phyloP scores from a whole-genome alignment of 1,140 invertebrate species.

The Triops cancriformis region DNA sequence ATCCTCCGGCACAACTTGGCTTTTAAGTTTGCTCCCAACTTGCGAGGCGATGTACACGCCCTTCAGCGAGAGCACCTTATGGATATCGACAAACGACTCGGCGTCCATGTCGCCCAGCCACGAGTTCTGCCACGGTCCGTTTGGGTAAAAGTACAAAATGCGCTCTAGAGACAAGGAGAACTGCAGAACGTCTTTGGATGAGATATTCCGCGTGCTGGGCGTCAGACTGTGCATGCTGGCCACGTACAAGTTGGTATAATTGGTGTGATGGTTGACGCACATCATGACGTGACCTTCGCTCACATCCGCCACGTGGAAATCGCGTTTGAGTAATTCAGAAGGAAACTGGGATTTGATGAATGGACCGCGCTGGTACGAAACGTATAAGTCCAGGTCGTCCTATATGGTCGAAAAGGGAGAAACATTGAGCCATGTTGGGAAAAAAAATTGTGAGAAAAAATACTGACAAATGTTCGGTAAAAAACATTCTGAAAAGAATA shows the following conservation, averaged over 20 bases:
- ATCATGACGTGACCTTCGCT: conserved; percentile 66
- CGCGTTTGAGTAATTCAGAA: conserved; percentile 51
- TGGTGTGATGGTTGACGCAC: conserved; percentile 68
- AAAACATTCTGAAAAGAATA: conserved; percentile 19
- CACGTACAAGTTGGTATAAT: conserved; percentile 64
- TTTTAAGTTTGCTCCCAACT: conserved; percentile 43
- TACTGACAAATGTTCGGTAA: not conserved
- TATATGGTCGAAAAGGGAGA: conserved; percentile 43
- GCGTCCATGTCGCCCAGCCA: conserved; percentile 68
- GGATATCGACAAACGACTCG: conserved; percentile 77
- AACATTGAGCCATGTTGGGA: conserved; percentile 20
- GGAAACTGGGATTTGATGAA: conserved; percentile 68
- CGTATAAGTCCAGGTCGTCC: conserved; percentile 60
- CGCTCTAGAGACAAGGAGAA: conserved; percentile 73
- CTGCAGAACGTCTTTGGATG: conserved; percentile 15
- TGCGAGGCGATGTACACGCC: conserved; percentile 86
- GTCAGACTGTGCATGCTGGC: conserved; percentile 26
- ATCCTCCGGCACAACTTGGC: conserved; percentile 57
- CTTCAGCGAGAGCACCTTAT: conserved; percentile 72
- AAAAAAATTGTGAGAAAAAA: conserved; percentile 6
- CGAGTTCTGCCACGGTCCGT: conserved; percentile 64
- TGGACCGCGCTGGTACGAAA: conserved; percentile 60
- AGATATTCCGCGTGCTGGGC: conserved; percentile 35
- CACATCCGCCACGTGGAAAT: conserved; percentile 76
- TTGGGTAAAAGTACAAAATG: conserved; percentile 74